Conservation (phyloP, 2,888 invertebrate genomes). For the Oscheius onirici region DNA sequence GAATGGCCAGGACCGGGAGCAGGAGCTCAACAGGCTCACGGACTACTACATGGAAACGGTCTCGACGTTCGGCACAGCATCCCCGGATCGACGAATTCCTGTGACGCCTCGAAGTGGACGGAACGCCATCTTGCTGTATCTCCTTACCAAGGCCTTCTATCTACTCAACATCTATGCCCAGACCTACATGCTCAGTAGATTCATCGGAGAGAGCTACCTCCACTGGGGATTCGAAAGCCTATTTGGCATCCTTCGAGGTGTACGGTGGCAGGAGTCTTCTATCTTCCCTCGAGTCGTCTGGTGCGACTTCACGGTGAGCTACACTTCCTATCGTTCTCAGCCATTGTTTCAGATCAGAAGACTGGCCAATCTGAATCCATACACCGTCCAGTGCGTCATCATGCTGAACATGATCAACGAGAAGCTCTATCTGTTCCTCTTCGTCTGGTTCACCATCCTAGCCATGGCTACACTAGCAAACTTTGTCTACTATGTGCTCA, state of each 20-base stretch:
- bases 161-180: constrained; percentile 72
- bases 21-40: constrained; percentile 50
- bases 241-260: background rate
- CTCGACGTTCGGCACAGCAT: constrained; percentile 30
- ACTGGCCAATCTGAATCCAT: constrained; percentile 56
- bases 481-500: constrained; percentile 59
- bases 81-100: background rate
- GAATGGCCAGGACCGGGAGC: constrained; percentile 48
- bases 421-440: constrained; percentile 31
- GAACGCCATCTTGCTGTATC: constrained; percentile 71
- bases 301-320: constrained; percentile 64
- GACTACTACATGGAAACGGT: constrained; percentile 55
- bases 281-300: constrained; percentile 73
- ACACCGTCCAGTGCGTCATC: constrained; percentile 61
- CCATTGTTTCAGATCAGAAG: constrained; percentile 35
- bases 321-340: background rate
- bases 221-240: constrained; percentile 54
- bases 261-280: constrained; percentile 66
- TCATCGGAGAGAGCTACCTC: constrained; percentile 69
- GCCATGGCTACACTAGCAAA: constrained; percentile 49
- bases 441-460: constrained; percentile 47
- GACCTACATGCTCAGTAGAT: constrained; percentile 72
- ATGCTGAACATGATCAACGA: constrained; percentile 61
- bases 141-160: constrained; percentile 72
- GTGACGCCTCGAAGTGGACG: constrained; percentile 46